phyloP scores from a whole-genome alignment of 2,888 invertebrate species.

The Acheta domesticus region DNA sequence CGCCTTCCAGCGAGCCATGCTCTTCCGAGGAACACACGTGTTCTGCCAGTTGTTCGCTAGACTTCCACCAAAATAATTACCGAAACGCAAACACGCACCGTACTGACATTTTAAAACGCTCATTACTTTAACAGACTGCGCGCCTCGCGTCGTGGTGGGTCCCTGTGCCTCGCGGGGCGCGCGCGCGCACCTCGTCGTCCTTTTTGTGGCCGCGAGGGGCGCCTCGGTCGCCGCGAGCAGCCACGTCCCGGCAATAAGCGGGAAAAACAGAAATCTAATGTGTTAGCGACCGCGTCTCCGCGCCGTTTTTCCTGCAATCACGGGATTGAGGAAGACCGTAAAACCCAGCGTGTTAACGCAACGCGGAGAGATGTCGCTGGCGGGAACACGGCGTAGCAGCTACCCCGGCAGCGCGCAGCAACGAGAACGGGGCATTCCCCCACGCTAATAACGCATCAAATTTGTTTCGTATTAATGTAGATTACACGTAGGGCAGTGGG shows the following conservation, averaged over 20 bases:
- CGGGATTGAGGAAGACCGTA: not conserved
- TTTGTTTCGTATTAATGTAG: constrained; percentile 10
- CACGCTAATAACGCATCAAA: not conserved
- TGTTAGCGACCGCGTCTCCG: not conserved
- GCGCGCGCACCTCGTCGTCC: not conserved
- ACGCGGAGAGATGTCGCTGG: not conserved
- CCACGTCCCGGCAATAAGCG: not conserved
- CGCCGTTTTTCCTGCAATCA: not conserved
- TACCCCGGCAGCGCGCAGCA: too few relatives aligned
- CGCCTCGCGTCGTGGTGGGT: not conserved
- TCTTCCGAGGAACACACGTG: not conserved
- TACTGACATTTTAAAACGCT: constrained; percentile 18
- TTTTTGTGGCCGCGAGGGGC: not conserved
- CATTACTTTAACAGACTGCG: not conserved
- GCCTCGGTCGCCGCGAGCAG: too few relatives aligned
- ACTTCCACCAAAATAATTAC: not conserved
- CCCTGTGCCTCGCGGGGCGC: not conserved
- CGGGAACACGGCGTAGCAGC: too few relatives aligned
- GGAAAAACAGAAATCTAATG: constrained; percentile 11
- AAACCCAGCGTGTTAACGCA: constrained; percentile 3
- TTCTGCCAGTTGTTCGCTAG: not conserved
- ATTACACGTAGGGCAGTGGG: not conserved
- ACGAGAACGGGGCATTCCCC: too few relatives aligned
- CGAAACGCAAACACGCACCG: not conserved
- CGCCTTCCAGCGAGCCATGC: too few relatives aligned